phyloP scores from a whole-genome alignment of 2,113 vertebrate species.

The Balaeniceps rex region DNA sequence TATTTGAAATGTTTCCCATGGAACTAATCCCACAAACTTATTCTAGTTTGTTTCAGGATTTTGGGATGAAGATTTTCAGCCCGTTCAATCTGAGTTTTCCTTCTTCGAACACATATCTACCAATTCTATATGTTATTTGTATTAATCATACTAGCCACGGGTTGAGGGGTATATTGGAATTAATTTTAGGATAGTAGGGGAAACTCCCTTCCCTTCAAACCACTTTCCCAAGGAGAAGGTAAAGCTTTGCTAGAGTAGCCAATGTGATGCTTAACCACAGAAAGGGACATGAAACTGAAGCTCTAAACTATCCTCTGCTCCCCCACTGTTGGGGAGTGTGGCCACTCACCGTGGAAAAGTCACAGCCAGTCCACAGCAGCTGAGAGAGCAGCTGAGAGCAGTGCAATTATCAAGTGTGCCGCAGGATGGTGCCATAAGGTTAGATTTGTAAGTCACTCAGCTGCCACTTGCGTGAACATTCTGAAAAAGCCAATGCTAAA shows the following conservation, averaged over 20 bases:
- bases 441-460: neutral
- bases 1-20: neutral
- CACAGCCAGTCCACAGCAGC: fast-evolving
- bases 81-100: neutral
- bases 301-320: fast-evolving
- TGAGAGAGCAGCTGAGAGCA: fast-evolving
- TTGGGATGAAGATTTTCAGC: neutral
- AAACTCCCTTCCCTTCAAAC: neutral
- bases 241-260: neutral
- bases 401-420: fast-evolving
- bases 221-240: neutral
- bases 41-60: neutral
- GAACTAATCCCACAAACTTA: neutral
- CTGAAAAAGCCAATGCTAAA: fast-evolving
- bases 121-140: neutral
- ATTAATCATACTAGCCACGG: neutral
- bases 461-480: fast-evolving
- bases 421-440: constrained; percentile 9
- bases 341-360: fast-evolving
- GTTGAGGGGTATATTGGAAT: neutral
- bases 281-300: fast-evolving
- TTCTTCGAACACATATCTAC: neutral
- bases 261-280: fast-evolving
- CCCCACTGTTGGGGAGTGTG: fast-evolving
- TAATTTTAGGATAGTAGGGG: neutral